These are phyloP conservation scores for Mycteria americana DNA, from an alignment of 2,797 vertebrate species.

Conservation along the genomic window DNA sequence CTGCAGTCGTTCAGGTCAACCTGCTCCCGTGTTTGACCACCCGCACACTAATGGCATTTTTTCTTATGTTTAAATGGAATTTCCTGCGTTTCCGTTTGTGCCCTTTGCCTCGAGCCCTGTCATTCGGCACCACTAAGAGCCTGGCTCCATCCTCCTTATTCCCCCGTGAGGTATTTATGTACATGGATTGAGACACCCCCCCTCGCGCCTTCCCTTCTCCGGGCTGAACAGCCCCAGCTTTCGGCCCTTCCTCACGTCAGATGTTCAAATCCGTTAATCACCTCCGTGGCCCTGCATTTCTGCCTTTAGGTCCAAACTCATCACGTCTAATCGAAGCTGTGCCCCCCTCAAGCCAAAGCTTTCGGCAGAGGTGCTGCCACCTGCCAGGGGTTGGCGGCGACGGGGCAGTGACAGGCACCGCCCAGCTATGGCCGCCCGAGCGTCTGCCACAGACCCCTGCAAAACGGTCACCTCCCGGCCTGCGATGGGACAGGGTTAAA, in stretches of 20 bases:
- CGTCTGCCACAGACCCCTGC: neutral
- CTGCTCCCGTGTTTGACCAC: neutral
- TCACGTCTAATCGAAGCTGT: fast-evolving
- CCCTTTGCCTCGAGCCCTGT: neutral
- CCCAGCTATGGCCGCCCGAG: neutral
- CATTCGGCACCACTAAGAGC: neutral
- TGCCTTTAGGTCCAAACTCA: neutral
- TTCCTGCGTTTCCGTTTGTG: neutral
- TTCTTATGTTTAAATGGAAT: neutral
- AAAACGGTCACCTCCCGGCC: neutral
- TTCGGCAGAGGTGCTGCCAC: neutral
- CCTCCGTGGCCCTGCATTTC: neutral
- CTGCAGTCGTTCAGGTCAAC: fast-evolving
- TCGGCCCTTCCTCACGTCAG: fast-evolving
- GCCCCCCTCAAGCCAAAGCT: neutral
- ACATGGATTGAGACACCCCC: neutral
- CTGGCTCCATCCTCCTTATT: neutral
- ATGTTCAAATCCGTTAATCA: too few species aligned
- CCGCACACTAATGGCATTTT: neutral
- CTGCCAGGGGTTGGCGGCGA: fast-evolving
- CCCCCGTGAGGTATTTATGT: neutral
- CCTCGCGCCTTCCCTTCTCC: fast-evolving
- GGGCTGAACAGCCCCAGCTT: neutral
- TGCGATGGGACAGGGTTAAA: neutral
- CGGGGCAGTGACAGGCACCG: neutral